These are phyloP conservation scores for Daubentonia madagascariensis DNA, from an alignment of 2,113 vertebrate genomes.

Conservation along the genomic window DNA sequence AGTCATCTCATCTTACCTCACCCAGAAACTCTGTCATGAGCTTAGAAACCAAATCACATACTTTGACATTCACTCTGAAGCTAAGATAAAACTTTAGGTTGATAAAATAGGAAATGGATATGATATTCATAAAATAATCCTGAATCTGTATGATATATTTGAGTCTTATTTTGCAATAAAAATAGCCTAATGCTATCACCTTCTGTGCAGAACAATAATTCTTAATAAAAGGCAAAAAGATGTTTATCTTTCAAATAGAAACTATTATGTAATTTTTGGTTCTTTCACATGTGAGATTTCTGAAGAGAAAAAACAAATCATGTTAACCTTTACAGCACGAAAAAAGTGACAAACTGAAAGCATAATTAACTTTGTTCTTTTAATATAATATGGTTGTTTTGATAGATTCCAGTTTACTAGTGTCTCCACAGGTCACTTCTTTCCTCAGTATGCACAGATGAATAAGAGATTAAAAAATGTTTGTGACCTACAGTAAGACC, in stretches of 20 bases:
- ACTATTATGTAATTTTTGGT: conserved; percentile 38
- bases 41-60: neutral
- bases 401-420: conserved; percentile 58
- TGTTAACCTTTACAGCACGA: conserved; percentile 57
- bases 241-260: conserved; percentile 14
- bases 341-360: conserved; percentile 65
- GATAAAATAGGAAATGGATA: neutral
- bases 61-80: conserved; percentile 24
- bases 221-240: conserved; percentile 40
- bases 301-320: conserved; percentile 59
- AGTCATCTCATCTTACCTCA: neutral
- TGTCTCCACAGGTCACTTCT: conserved; percentile 58
- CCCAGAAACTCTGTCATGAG: neutral
- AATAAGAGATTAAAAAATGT: conserved; percentile 79
- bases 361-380: conserved; percentile 69
- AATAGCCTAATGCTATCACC: neutral
- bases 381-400: conserved; percentile 63
- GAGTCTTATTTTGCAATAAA: conserved; percentile 26
- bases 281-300: conserved; percentile 46
- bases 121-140: neutral
- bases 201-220: neutral
- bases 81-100: conserved; percentile 18
- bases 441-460: conserved; percentile 71
- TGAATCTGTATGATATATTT: neutral
- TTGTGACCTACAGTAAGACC: conserved; percentile 75